A percentile compares a stretch with the other conserved stretches of the same genome.
Evolutionary conservation across 2,113 vertebrate species (phyloP).

Genomic region (Megaceryle maxima): DNA sequence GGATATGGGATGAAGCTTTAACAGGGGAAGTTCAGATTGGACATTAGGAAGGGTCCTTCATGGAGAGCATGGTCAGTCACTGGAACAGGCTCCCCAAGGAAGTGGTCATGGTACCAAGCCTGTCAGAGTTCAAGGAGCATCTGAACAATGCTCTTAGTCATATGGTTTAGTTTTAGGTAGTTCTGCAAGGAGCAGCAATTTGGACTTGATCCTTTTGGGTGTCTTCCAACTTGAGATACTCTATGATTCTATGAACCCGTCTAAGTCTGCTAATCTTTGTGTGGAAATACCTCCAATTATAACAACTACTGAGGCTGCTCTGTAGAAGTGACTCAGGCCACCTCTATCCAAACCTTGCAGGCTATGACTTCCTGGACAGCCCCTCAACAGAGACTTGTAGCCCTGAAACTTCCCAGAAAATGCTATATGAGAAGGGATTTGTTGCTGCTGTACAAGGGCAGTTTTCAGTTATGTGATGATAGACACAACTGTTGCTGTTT

Average conservation of each 20-base stretch:
- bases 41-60: not conserved
- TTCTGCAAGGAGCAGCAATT: not conserved
- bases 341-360: not conserved
- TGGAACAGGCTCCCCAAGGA: not conserved
- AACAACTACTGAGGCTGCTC: too few species aligned
- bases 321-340: rapidly evolving
- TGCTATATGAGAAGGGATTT: not conserved
- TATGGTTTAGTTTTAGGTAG: not conserved
- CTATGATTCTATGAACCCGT: not conserved
- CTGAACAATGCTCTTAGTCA: not conserved
- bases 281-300: not conserved
- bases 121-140: not conserved
- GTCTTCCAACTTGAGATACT: not conserved
- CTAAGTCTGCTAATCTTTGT: not conserved
- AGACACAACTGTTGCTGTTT: not conserved
- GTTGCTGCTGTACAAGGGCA: not conserved
- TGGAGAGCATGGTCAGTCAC: not conserved
- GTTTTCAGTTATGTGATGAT: not conserved
- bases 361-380: not conserved
- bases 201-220: rapidly evolving
- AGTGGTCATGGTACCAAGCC: not conserved
- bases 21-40: not conserved
- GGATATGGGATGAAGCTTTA: not conserved
- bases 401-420: not conserved
- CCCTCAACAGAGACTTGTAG: not conserved